phyloP scores from a whole-genome alignment of 2,888 invertebrate genomes.

The Toxonevra muliebris region DNA sequence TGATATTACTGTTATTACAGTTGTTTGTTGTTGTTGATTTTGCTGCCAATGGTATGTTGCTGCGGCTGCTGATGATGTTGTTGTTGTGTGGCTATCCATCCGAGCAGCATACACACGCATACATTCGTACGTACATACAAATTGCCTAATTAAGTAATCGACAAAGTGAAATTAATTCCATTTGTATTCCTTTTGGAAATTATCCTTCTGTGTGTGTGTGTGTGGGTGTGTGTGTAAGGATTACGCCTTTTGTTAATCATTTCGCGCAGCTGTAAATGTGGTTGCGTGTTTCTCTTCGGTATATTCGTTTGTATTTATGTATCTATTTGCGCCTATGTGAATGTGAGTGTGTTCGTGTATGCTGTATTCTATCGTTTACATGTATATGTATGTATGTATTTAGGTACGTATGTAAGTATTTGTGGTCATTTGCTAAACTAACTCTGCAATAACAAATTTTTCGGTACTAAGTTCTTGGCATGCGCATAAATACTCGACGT shows the following conservation, averaged over 20 bases:
- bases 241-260: constrained; percentile 12
- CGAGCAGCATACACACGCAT: not conserved
- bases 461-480: no score
- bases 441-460: not conserved
- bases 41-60: no score
- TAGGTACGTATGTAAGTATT: not conserved
- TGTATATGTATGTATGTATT: not conserved
- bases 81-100: no score
- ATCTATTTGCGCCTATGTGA: no score
- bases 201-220: constrained; percentile 10
- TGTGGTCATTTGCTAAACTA: not conserved
- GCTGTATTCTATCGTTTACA: not conserved
- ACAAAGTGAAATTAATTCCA: constrained; percentile 43
- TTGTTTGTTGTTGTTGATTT: no score
- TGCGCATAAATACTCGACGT: no score
- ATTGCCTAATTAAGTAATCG: constrained; percentile 44
- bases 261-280: constrained; percentile 2
- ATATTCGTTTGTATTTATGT: not conserved
- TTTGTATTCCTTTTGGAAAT: constrained; percentile 38
- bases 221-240: constrained; percentile 3
- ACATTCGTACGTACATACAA: constrained; percentile 32
- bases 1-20: no score
- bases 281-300: not conserved
- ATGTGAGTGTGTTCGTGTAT: not conserved
- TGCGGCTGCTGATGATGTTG: no score